phyloP scores from a whole-genome alignment of 1,140 invertebrate genomes.

The Scaptomyza pallida region DNA sequence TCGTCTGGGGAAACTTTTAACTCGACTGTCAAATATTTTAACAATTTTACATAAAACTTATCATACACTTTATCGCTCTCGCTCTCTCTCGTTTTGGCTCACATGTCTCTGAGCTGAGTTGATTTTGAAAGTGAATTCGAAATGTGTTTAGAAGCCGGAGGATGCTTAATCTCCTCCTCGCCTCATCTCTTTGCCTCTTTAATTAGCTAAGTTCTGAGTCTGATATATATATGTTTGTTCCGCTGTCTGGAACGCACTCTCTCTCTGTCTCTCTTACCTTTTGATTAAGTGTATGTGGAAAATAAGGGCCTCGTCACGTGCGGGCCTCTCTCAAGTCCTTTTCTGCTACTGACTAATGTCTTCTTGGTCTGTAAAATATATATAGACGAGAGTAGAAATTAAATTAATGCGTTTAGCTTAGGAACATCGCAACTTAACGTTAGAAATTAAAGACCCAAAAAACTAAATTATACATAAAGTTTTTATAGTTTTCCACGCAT shows the following conservation, averaged over 20 bases:
- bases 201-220: slow-evolving; percentile 41
- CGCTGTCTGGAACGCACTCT: slow-evolving; percentile 1
- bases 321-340: slow-evolving; percentile 28
- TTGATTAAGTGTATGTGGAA: slow-evolving; percentile 31
- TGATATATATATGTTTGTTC: slow-evolving; percentile 2
- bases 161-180: neutral
- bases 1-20: slow-evolving; percentile 70
- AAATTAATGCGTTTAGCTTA: slow-evolving; percentile 36
- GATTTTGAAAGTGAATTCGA: slow-evolving; percentile 62
- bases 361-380: slow-evolving; percentile 19
- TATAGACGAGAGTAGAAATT: slow-evolving; percentile 16
- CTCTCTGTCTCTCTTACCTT: slow-evolving; percentile 50
- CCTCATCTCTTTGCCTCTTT: slow-evolving; percentile 6
- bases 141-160: slow-evolving; percentile 27
- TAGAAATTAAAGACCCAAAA: neutral
- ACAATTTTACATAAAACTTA: slow-evolving; percentile 81
- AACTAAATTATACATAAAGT: no score
- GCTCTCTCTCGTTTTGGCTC: slow-evolving; percentile 1
- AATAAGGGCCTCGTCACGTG: slow-evolving; percentile 40
- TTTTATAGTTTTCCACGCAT: neutral
- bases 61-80: slow-evolving; percentile 18
- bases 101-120: slow-evolving; percentile 38
- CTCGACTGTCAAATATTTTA: slow-evolving; percentile 78
- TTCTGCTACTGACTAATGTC: slow-evolving; percentile 48
- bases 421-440: neutral